Conservation (phyloP, 2,888 invertebrate genomes). For the Drosophila kokeensis region DNA sequence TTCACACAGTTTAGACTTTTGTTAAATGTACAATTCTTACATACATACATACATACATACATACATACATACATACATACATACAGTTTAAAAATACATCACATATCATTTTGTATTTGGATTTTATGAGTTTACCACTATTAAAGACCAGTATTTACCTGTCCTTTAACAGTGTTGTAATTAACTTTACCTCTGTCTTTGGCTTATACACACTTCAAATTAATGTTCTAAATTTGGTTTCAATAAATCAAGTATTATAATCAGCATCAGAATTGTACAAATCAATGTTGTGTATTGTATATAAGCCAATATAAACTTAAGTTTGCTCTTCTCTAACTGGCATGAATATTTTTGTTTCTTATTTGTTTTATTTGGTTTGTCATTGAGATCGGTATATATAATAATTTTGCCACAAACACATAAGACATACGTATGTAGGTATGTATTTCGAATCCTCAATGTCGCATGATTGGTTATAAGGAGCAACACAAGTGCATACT, state of each 20-base stretch:
- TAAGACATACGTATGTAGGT: slow-evolving; percentile 4
- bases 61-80: slow-evolving; percentile 4
- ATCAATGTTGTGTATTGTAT: slow-evolving; percentile 32
- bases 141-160: not conserved
- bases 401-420: not conserved
- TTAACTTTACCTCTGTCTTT: slow-evolving; percentile 1
- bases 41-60: slow-evolving; percentile 7
- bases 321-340: slow-evolving; percentile 16
- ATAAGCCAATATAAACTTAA: slow-evolving; percentile 10
- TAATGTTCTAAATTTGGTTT: slow-evolving; percentile 8
- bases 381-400: not conserved
- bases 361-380: not conserved
- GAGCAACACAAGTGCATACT: not conserved
- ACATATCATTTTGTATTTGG: not conserved
- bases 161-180: slow-evolving; percentile 9
- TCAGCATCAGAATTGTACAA: slow-evolving; percentile 15
- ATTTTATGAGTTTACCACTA: not conserved
- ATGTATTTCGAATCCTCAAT: slow-evolving; percentile 14
- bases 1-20: slow-evolving; percentile 1
- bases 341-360: slow-evolving; percentile 14
- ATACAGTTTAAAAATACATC: slow-evolving; percentile 7
- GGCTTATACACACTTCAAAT: slow-evolving; percentile 20
- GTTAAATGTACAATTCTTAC: slow-evolving; percentile 7
- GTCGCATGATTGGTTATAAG: slow-evolving; percentile 8
- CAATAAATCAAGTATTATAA: slow-evolving; percentile 8